Conservation (phyloP, 2,113 vertebrate genomes). For the Atrichornis clamosus region DNA sequence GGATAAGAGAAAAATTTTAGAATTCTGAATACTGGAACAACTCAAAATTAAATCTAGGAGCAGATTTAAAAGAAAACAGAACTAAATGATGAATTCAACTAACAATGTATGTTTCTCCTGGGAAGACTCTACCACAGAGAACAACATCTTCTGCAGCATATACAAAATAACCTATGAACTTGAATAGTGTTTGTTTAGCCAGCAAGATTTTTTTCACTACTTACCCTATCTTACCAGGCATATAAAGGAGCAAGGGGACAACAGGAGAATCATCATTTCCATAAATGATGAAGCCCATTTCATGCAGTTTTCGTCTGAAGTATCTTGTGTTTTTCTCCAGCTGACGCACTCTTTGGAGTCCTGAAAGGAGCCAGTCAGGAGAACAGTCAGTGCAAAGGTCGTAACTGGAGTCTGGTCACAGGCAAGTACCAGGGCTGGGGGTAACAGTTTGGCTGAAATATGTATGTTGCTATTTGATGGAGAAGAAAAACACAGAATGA, state of each 20-base stretch:
- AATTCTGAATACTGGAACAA: background rate
- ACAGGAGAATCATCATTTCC: conserved; percentile 88
- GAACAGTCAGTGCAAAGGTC: background rate
- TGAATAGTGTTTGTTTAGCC: background rate
- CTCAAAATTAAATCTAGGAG: background rate
- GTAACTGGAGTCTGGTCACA: background rate
- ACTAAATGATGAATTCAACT: background rate
- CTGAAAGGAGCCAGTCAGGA: conserved; percentile 68
- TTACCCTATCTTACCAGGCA: conserved; percentile 94
- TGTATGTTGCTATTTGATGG: background rate
- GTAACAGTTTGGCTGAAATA: background rate
- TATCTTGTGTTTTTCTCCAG: conserved; percentile 86
- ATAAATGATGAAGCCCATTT: conserved; percentile 94
- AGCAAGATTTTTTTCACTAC: conserved; percentile 24
- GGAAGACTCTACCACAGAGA: background rate
- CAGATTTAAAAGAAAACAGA: background rate
- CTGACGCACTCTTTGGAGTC: conserved; percentile 78
- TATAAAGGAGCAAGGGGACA: conserved; percentile 88
- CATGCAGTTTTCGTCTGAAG: conserved; percentile 82
- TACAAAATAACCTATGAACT: background rate
- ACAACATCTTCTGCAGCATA: background rate
- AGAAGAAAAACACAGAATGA: background rate
- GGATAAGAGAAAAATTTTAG: background rate
- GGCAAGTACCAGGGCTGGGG: background rate
- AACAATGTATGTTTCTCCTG: background rate